A percentile compares a stretch with the other conserved stretches of the same genome.
phyloP scores from a whole-genome alignment of 2,797 vertebrate species.

The Onychomys torridus region DNA sequence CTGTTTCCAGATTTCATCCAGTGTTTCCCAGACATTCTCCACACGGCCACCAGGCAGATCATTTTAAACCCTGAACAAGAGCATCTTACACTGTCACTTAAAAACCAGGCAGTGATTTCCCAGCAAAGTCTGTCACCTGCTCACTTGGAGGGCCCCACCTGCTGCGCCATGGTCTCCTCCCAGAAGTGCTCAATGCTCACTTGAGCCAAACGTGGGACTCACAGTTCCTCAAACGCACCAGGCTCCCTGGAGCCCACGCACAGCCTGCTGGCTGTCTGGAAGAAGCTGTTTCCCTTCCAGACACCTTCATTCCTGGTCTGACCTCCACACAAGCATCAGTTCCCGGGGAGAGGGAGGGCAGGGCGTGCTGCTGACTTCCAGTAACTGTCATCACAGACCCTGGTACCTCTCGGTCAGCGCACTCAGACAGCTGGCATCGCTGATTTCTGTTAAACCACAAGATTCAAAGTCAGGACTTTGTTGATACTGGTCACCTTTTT shows the following conservation, averaged over 20 bases:
- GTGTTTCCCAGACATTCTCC: neutral
- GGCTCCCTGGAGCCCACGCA: neutral
- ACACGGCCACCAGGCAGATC: neutral
- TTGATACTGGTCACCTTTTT: neutral
- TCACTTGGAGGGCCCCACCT: neutral
- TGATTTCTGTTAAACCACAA: neutral
- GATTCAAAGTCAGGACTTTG: neutral
- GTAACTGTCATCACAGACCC: neutral
- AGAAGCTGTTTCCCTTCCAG: slow-evolving; percentile 33
- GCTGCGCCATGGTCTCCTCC: neutral
- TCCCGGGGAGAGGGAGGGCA: neutral
- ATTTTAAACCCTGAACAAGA: slow-evolving; percentile 20
- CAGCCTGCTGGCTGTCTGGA: neutral
- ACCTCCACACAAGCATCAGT: slow-evolving; percentile 32
- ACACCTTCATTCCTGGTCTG: neutral
- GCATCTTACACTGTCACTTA: neutral
- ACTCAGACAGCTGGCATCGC: neutral
- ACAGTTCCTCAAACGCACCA: slow-evolving; percentile 45
- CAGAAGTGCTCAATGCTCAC: neutral
- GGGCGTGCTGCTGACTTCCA: neutral
- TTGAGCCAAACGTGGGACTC: neutral
- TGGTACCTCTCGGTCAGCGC: neutral
- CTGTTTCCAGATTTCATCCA: slow-evolving; percentile 67
- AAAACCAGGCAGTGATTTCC: neutral
- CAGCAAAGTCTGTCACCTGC: neutral